These are phyloP conservation scores for Drosophila cyrtoloma DNA, from an alignment of 2,888 invertebrate genomes.

Conservation along the genomic window DNA sequence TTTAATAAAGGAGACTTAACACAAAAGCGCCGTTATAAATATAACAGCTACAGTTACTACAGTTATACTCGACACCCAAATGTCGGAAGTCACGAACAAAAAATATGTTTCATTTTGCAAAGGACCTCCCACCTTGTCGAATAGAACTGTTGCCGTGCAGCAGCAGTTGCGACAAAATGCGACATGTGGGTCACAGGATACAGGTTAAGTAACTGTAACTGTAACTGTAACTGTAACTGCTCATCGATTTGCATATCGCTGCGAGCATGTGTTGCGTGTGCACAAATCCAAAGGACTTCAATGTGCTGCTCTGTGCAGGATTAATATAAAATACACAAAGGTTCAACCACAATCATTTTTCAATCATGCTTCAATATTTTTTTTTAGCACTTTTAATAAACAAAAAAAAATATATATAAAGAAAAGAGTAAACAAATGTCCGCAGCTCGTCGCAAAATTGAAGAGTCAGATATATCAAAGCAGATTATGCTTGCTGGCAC, in stretches of 20 bases:
- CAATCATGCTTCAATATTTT: constrained; percentile 30
- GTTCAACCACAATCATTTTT: not conserved
- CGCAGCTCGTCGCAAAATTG: not conserved
- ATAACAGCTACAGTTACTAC: not conserved
- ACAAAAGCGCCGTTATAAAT: not conserved
- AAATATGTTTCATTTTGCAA: constrained; percentile 29
- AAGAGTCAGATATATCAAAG: not conserved
- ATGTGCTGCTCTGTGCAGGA: not conserved
- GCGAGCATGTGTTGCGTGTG: constrained; percentile 10
- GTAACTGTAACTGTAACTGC: not conserved
- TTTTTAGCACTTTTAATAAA: constrained; percentile 11
- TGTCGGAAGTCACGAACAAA: constrained; percentile 62
- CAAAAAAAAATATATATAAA: not conserved
- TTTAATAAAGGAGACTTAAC: not conserved
- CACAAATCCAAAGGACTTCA: constrained; percentile 23
- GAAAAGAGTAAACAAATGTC: not conserved
- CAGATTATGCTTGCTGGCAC: not conserved
- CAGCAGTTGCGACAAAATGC: constrained; percentile 45
- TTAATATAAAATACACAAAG: not conserved
- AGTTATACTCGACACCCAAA: constrained; percentile 10
- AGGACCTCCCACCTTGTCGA: not conserved
- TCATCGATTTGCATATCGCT: constrained; percentile 32
- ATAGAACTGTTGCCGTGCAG: constrained; percentile 20
- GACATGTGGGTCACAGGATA: constrained; percentile 11
- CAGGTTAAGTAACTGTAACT: not conserved